Percentiles rank a stretch among this genome's conserved stretches.
Conservation (phyloP, 2,797 vertebrate species). For the Psittacula echo region DNA sequence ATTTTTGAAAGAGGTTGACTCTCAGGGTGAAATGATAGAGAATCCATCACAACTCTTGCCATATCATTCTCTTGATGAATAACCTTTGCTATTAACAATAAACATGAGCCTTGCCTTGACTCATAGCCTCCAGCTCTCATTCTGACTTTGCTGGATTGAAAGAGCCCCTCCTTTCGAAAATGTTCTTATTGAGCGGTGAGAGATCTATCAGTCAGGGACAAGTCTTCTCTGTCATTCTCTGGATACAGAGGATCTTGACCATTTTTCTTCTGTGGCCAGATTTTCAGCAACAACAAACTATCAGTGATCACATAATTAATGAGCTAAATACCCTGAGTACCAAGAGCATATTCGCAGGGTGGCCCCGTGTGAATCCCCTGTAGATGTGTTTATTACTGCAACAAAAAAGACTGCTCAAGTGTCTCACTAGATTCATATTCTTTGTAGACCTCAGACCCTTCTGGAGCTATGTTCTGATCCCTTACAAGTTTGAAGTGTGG, state of each 20-base stretch:
- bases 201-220: conserved; percentile 11
- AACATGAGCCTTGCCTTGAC: conserved; percentile 31
- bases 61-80: conserved; percentile 34
- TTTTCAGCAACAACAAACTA: background rate
- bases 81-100: conserved; percentile 35
- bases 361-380: background rate
- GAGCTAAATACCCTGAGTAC: background rate
- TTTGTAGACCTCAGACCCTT: background rate
- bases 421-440: background rate
- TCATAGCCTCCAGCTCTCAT: background rate
- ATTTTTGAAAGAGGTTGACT: conserved; percentile 39
- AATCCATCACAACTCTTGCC: conserved; percentile 32
- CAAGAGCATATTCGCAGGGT: background rate
- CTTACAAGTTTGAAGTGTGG: background rate
- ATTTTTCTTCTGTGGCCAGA: background rate
- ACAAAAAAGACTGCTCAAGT: background rate
- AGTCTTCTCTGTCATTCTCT: background rate
- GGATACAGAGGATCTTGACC: background rate
- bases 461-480: background rate
- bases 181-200: background rate
- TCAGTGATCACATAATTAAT: background rate
- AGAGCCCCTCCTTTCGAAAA: background rate
- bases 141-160: conserved; percentile 38
- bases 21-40: background rate
- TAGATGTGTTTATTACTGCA: background rate